phyloP scores from a whole-genome alignment of 2,888 invertebrate genomes.

The Aphrophora alni region DNA sequence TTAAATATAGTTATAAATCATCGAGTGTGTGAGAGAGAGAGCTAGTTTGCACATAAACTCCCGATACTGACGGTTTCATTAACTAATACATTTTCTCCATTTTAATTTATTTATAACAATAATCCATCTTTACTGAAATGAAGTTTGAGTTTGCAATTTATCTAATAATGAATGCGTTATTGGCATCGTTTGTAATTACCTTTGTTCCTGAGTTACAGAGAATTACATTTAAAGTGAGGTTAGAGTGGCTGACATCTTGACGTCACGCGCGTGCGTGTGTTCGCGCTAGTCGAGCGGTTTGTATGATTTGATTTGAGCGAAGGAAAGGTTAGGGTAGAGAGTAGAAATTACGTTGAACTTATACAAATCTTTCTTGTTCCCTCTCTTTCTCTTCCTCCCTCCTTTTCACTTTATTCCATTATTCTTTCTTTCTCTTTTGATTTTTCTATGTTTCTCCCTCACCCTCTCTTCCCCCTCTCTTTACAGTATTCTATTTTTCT shows the following conservation, averaged over 20 bases:
- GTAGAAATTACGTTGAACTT: too few relatives aligned
- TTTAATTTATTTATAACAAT: conserved; percentile 6
- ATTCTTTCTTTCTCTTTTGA: too few relatives aligned
- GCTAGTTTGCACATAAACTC: neutral
- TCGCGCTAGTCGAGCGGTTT: too few relatives aligned
- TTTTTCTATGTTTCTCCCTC: too few relatives aligned
- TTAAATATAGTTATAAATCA: conserved; percentile 9
- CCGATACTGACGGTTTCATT: neutral
- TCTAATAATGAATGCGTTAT: neutral
- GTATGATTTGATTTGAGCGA: too few relatives aligned
- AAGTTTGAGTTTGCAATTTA: neutral
- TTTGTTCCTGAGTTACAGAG: neutral
- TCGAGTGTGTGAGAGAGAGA: neutral
- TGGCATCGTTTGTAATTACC: neutral
- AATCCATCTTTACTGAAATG: neutral
- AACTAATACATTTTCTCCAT: neutral
- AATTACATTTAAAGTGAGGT: neutral
- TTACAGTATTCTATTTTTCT: too few relatives aligned
- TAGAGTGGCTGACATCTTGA: neutral
- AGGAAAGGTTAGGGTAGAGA: too few relatives aligned
- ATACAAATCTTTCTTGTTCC: too few relatives aligned
- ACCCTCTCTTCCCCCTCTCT: too few relatives aligned
- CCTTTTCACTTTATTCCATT: too few relatives aligned
- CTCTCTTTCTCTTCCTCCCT: too few relatives aligned
- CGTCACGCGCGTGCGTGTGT: neutral